Percentiles rank a stretch among this genome's conserved stretches.
phyloP scores from a whole-genome alignment of 2,797 vertebrate species.

The Crax fasciolata region DNA sequence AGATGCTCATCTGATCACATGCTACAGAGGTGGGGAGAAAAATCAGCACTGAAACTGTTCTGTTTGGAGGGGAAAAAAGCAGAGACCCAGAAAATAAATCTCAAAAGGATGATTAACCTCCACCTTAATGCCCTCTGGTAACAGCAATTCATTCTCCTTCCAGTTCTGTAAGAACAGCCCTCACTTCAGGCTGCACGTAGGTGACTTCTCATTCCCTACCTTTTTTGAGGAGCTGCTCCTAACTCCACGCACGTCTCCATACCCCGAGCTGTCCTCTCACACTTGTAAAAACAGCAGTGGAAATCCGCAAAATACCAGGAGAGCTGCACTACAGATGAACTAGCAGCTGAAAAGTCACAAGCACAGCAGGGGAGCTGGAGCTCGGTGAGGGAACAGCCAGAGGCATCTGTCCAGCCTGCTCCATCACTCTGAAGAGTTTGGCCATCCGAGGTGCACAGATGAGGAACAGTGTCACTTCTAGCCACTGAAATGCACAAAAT shows the following conservation, averaged over 20 bases:
- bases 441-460: neutral
- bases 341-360: neutral
- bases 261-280: neutral
- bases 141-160: neutral
- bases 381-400: neutral
- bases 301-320: neutral
- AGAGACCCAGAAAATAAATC: neutral
- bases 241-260: neutral
- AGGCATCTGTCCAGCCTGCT: neutral
- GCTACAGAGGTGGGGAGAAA: neutral
- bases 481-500: neutral
- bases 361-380: neutral
- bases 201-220: accelerated
- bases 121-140: neutral
- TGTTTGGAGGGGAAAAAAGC: neutral
- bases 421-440: neutral
- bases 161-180: neutral
- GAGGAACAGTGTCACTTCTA: neutral
- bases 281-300: neutral
- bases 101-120: neutral
- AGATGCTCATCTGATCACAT: accelerated
- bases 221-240: neutral
- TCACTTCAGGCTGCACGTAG: neutral
- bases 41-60: neutral
- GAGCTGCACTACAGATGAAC: neutral